Evolutionary conservation across 2,113 vertebrate species (phyloP).

Genomic region (Sorex fumeus): DNA sequence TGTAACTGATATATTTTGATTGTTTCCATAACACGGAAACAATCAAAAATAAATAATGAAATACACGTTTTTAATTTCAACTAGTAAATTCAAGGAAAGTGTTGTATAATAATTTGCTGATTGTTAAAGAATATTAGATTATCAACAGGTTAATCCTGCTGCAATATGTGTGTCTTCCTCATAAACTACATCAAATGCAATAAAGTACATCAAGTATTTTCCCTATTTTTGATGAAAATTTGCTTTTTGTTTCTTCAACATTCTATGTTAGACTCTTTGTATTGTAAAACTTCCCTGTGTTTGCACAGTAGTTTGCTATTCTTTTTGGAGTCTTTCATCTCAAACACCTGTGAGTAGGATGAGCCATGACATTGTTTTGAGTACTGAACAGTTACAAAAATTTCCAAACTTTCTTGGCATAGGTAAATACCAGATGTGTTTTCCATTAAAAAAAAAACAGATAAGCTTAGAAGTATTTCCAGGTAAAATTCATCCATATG

Average conservation of each 20-base stretch:
- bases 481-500: conserved; percentile 54
- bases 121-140: conserved; percentile 42
- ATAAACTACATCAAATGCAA: conserved; percentile 46
- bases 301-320: conserved; percentile 10
- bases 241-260: not conserved
- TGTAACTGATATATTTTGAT: conserved; percentile 45
- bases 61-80: conserved; percentile 26
- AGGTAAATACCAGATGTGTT: conserved; percentile 57
- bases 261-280: not conserved
- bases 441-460: conserved; percentile 53
- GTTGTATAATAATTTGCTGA: conserved; percentile 56
- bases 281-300: not conserved
- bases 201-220: not conserved
- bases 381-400: conserved; percentile 55
- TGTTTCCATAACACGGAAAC: not conserved
- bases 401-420: conserved; percentile 69
- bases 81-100: conserved; percentile 17
- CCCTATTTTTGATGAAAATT: not conserved
- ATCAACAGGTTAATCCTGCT: conserved; percentile 16
- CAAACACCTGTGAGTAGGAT: conserved; percentile 49
- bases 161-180: not conserved
- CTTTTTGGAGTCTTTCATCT: conserved; percentile 21
- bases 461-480: conserved; percentile 67
- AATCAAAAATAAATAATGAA: conserved; percentile 13
- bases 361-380: conserved; percentile 55